Conservation (phyloP, 2,113 vertebrate genomes). For the Myxocyprinus asiaticus region DNA sequence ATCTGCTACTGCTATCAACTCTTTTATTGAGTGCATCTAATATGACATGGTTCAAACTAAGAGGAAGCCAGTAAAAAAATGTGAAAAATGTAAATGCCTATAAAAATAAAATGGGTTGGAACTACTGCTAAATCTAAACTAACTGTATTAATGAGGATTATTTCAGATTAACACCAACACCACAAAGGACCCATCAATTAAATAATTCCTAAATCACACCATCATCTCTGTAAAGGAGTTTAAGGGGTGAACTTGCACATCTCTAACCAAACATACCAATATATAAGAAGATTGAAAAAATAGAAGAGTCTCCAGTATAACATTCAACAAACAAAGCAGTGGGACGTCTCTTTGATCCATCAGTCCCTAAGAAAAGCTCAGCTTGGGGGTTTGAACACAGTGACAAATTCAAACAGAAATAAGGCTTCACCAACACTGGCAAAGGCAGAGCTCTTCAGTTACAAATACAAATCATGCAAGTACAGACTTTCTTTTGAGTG, state of each 20-base stretch:
- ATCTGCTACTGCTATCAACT: not conserved
- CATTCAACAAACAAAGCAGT: constrained; percentile 72
- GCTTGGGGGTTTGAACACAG: constrained; percentile 60
- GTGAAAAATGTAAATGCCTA: not conserved
- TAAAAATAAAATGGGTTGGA: too few relatives aligned
- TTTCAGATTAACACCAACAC: not conserved
- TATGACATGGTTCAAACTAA: not conserved
- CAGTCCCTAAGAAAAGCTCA: constrained; percentile 71
- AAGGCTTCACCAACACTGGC: constrained; percentile 67
- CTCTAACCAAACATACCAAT: not conserved
- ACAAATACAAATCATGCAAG: constrained; percentile 20
- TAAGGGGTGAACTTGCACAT: constrained; percentile 2
- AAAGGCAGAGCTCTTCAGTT: constrained; percentile 10
- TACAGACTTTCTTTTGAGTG: constrained; percentile 71
- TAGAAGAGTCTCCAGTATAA: constrained; percentile 44
- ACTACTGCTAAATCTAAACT: not conserved
- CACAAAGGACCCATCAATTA: constrained; percentile 7
- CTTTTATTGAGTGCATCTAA: not conserved
- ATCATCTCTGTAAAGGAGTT: not conserved
- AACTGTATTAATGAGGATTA: not conserved
- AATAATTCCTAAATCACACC: not conserved
- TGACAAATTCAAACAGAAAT: constrained; percentile 57
- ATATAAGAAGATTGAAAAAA: not conserved
- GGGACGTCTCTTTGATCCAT: constrained; percentile 73
- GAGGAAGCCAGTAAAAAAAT: not conserved